Evolutionary conservation across 2,888 invertebrate species (phyloP).

Genomic region (Microctonus brassicae): DNA sequence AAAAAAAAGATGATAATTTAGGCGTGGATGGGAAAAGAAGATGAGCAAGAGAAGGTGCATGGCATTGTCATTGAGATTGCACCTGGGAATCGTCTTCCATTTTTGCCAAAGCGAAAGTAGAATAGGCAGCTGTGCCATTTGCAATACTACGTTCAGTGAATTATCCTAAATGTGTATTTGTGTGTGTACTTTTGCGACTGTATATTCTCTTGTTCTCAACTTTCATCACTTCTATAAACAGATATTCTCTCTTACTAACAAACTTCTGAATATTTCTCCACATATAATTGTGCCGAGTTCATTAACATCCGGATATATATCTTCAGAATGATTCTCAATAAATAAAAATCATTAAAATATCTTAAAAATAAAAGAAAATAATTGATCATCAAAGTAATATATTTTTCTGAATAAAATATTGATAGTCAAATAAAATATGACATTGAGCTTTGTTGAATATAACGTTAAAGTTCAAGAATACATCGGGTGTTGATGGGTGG

Average conservation of each 20-base stretch:
- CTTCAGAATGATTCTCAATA: too few relatives aligned
- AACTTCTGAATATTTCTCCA: neutral
- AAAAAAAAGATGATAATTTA: neutral
- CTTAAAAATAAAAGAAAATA: too few relatives aligned
- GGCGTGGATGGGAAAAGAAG: too few relatives aligned
- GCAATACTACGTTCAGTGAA: slow-evolving; percentile 29
- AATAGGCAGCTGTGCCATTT: slow-evolving; percentile 38
- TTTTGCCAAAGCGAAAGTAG: slow-evolving; percentile 32
- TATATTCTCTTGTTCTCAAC: neutral
- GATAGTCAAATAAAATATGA: neutral
- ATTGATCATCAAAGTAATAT: too few relatives aligned
- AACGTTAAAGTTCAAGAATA: neutral
- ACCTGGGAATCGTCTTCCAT: slow-evolving; percentile 33
- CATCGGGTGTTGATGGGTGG: too few relatives aligned
- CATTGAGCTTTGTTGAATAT: neutral
- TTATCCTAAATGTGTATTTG: slow-evolving; percentile 23
- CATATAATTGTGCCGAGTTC: too few relatives aligned
- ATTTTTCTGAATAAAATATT: too few relatives aligned
- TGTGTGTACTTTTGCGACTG: neutral
- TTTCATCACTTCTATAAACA: neutral
- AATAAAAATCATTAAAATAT: too few relatives aligned
- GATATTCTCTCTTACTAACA: neutral
- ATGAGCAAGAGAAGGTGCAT: slow-evolving; percentile 13
- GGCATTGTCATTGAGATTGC: slow-evolving; percentile 40
- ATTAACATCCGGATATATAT: too few relatives aligned